These are phyloP conservation scores for Embiotoca jacksoni DNA, from an alignment of 2,113 vertebrate species.

Conservation along the genomic window DNA sequence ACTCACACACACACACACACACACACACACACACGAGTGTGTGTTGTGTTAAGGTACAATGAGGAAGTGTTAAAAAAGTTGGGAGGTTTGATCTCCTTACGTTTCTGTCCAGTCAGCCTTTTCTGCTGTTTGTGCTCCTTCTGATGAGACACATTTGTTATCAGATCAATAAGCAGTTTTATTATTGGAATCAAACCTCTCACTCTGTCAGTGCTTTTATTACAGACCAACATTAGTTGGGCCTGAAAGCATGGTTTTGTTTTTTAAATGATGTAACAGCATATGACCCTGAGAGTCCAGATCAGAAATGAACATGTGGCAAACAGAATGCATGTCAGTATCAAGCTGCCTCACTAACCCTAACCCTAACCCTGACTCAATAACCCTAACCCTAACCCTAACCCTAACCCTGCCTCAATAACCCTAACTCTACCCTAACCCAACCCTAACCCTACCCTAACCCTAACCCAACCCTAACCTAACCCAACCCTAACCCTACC, in stretches of 20 bases:
- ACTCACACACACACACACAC: constrained; percentile 16
- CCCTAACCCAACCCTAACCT: too few relatives aligned
- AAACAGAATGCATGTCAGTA: too few relatives aligned
- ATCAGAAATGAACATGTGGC: background rate
- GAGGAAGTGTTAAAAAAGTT: constrained; percentile 17
- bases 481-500: too few relatives aligned
- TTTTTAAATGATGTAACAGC: background rate
- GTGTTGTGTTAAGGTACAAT: constrained; percentile 22
- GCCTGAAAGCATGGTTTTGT: background rate
- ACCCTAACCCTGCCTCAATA: too few relatives aligned
- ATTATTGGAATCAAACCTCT: background rate
- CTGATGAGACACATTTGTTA: background rate
- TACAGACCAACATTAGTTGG: background rate
- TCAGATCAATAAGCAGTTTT: background rate
- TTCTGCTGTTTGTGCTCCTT: background rate
- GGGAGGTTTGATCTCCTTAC: constrained; percentile 2
- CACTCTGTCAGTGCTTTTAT: background rate
- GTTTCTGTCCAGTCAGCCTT: background rate
- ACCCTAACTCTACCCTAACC: too few relatives aligned
- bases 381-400: too few relatives aligned
- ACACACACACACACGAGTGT: constrained; percentile 21
- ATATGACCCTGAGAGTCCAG: background rate
- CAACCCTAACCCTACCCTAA: too few relatives aligned
- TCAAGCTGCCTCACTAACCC: too few relatives aligned
- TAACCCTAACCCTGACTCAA: too few relatives aligned